Evolutionary conservation across 2,888 invertebrate species (phyloP), one percentile per base, ranked within the genome.

Genomic region (Galerucella pusilla): DNA sequence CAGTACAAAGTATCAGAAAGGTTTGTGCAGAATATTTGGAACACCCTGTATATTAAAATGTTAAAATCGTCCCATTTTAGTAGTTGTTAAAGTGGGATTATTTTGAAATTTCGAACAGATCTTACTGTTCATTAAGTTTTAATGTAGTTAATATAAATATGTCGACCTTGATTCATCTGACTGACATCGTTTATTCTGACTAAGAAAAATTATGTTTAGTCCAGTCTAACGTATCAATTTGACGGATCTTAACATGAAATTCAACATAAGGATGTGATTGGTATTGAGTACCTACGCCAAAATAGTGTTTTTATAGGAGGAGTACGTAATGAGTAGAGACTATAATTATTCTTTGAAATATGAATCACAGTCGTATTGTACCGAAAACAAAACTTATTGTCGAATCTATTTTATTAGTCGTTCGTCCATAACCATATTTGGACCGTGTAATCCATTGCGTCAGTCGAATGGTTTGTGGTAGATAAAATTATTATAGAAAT

Each of bases 361-460:
- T 70, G 70, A 70, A 70, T 70, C 70, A 70, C 20, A 0, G 20
- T 35, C 70, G 45, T n/a, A 25, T 20, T 60, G 45, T 60, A 45
- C 46, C 69, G 28, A 69, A 69, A 69, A 69, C 63, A 52, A 70
- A 70, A 61, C 70, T 20, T 61, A 61, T 70, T 70, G 63, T 61
- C 70, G 49, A 70, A 70, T 70, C 70, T 49, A 9, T 42, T 42
- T 42, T 42, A 42, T 9, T 42, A 42, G 35, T 42, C 35, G 25
- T 69, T 60, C 14, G 49, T 11, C 70, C 63, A 70, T 61, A 52
- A 49, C 70, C 70, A 70, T 70, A 70, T 63, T 25, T 57, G 61
- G 45, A 42, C 59, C 20, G 42, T n/a, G 14, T 54, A 16, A 45
- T 10, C 25, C 68, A 57, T 68, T 28, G 54, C 68, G 57, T 68